These are phyloP conservation scores for Odontamblyopus lacepedii DNA, from an alignment of 2,797 vertebrate genomes.

Conservation along the genomic window DNA sequence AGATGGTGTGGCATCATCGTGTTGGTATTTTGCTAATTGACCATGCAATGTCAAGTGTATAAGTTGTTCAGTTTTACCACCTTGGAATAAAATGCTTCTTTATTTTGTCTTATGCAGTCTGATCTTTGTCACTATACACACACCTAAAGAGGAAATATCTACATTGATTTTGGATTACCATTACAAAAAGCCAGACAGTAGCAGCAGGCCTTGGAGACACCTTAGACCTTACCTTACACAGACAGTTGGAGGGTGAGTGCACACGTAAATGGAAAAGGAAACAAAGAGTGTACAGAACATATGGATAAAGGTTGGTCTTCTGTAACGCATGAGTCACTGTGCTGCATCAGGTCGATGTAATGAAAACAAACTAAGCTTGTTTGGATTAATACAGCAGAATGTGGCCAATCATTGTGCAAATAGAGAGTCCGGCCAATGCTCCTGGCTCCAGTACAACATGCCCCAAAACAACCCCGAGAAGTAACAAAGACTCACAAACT, in stretches of 20 bases:
- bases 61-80: background rate
- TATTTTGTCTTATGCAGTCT: background rate
- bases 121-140: background rate
- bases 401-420: slow-evolving; percentile 3
- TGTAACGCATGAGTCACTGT: background rate
- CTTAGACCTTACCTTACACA: too few species aligned
- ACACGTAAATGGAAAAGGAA: background rate
- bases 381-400: slow-evolving; percentile 5
- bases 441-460: background rate
- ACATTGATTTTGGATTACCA: background rate
- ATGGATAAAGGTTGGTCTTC: slow-evolving; percentile 2
- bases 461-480: slow-evolving; percentile 2
- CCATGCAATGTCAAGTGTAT: background rate
- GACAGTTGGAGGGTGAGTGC: background rate
- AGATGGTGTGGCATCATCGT: background rate
- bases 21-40: background rate
- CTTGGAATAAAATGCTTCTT: background rate
- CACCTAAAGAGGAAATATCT: background rate
- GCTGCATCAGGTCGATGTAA: slow-evolving; percentile 7
- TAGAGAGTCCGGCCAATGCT: slow-evolving; percentile 2
- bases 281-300: background rate
- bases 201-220: too few species aligned
- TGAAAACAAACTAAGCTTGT: slow-evolving; percentile 14
- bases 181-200: background rate
- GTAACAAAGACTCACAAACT: slow-evolving; percentile 4